Conservation (phyloP, 2,113 vertebrate genomes). For the Agapornis roseicollis region DNA sequence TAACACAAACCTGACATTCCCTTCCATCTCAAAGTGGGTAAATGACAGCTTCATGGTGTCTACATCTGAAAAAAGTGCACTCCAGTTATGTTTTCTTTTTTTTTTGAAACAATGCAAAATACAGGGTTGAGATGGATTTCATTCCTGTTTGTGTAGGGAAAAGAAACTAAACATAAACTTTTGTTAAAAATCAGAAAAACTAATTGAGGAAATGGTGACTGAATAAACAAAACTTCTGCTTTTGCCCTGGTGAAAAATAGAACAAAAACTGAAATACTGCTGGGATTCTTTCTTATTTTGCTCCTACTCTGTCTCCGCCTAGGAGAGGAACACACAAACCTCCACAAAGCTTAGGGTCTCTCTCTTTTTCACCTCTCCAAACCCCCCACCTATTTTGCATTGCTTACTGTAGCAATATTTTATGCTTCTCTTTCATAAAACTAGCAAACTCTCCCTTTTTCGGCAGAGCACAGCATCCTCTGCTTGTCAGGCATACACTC, state of each 20-base stretch:
- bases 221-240: background rate
- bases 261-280: background rate
- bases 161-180: background rate
- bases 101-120: background rate
- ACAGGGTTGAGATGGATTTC: background rate
- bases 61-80: background rate
- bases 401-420: background rate
- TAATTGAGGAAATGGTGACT: background rate
- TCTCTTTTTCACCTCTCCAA: background rate
- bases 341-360: background rate
- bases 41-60: background rate
- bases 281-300: background rate
- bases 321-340: background rate
- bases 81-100: background rate
- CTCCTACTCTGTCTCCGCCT: background rate
- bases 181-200: background rate
- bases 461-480: background rate
- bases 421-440: background rate
- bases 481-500: fast-evolving
- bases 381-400: background rate
- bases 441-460: background rate
- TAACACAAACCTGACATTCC: background rate
- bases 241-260: background rate
- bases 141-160: background rate
- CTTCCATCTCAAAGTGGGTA: background rate